phyloP scores from a whole-genome alignment of 2,888 invertebrate species.

The Rhimphoctona megacephalus region DNA sequence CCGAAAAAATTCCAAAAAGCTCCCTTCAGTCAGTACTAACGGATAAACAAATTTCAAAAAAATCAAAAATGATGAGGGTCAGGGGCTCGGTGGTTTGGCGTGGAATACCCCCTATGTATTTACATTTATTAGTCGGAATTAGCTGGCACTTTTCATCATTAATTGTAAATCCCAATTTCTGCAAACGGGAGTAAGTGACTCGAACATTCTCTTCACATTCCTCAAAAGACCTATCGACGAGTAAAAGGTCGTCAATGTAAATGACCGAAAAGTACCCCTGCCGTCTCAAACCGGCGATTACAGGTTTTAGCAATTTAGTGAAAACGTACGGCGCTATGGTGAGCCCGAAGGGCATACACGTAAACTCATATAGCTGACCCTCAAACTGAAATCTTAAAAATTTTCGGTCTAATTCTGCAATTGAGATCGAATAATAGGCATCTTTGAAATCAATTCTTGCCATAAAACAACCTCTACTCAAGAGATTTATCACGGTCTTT shows the following conservation, averaged over 20 bases:
- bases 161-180: constrained; percentile 17
- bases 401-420: constrained; percentile 30
- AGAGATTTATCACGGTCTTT: not conserved
- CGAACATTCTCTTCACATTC: constrained; percentile 25
- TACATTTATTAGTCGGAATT: constrained; percentile 15
- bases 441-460: constrained; percentile 30
- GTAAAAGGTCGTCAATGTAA: constrained; percentile 54
- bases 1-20: no score
- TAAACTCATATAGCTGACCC: constrained; percentile 26
- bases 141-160: constrained; percentile 24
- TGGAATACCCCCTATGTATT: no score
- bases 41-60: no score
- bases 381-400: constrained; percentile 42
- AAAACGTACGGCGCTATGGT: constrained; percentile 33
- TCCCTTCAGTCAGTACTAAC: no score
- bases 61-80: no score
- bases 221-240: constrained; percentile 29
- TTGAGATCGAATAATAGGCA: constrained; percentile 30
- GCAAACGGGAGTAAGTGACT: not conserved
- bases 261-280: constrained; percentile 34
- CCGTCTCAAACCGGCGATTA: constrained; percentile 30
- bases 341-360: constrained; percentile 46
- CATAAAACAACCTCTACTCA: constrained; percentile 15
- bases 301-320: constrained; percentile 62
- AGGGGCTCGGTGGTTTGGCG: no score